Evolutionary conservation across 2,113 vertebrate genomes (phyloP).

Genomic region (Otis tarda): DNA sequence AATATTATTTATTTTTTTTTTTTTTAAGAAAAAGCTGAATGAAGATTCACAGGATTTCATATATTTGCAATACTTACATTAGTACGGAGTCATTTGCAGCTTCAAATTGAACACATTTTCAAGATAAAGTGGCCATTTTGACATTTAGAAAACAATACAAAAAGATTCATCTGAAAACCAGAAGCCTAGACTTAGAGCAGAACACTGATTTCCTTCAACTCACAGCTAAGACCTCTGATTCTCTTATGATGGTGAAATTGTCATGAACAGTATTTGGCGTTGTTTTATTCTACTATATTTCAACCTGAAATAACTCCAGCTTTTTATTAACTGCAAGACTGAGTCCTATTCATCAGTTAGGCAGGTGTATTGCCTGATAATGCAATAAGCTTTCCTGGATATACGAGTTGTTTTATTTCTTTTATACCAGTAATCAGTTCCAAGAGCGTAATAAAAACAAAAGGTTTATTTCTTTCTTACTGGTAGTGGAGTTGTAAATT

Average conservation of each 20-base stretch:
- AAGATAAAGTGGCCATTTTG: background rate
- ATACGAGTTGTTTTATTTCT: slow-evolving; percentile 76
- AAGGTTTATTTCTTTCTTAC: slow-evolving; percentile 69
- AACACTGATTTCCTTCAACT: slow-evolving; percentile 5
- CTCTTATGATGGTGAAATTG: slow-evolving; percentile 42
- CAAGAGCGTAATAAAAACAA: slow-evolving; percentile 75
- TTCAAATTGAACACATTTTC: background rate
- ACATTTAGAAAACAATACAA: background rate
- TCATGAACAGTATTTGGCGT: slow-evolving; percentile 42
- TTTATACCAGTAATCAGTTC: slow-evolving; percentile 75
- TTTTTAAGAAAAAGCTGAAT: background rate
- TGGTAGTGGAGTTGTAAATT: slow-evolving; percentile 65
- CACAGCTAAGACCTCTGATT: slow-evolving; percentile 12
- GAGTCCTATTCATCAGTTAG: slow-evolving; percentile 80
- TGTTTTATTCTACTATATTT: slow-evolving; percentile 60
- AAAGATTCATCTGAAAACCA: background rate
- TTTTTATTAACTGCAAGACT: slow-evolving; percentile 78
- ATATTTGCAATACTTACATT: background rate
- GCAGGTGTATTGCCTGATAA: slow-evolving; percentile 79
- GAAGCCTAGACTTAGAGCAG: background rate
- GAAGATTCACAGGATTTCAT: background rate
- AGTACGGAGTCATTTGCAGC: background rate
- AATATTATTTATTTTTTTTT: too few species aligned
- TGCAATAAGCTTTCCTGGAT: slow-evolving; percentile 74
- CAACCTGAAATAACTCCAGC: slow-evolving; percentile 69